Percentiles rank a stretch among this genome's conserved stretches.
Conservation (phyloP, 2,113 vertebrate genomes). For the Pelecanoides urinatrix region DNA sequence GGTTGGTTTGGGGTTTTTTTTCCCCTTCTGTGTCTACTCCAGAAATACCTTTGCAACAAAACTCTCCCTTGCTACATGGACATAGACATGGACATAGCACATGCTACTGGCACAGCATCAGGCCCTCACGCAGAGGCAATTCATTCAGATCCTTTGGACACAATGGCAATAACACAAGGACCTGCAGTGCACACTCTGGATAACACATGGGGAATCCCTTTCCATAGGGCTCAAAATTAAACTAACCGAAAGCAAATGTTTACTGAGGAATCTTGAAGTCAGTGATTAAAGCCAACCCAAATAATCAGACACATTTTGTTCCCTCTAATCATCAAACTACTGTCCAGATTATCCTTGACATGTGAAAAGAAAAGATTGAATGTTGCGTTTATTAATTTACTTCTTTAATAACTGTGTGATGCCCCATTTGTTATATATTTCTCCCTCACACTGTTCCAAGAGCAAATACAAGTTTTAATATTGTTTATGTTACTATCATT, state of each 20-base stretch:
- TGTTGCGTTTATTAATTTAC: constrained; percentile 37
- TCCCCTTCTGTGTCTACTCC: background rate
- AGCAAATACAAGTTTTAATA: constrained; percentile 55
- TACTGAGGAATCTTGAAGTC: background rate
- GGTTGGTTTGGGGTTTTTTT: no score
- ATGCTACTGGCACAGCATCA: fast-evolving
- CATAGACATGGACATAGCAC: background rate
- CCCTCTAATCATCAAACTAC: background rate
- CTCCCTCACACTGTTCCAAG: constrained; percentile 1
- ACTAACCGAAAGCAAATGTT: background rate
- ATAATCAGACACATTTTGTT: constrained; percentile 8
- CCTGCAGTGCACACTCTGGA: fast-evolving
- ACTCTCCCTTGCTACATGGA: background rate
- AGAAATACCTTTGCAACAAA: background rate
- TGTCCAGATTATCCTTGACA: background rate
- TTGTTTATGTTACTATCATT: constrained; percentile 58
- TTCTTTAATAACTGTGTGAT: constrained; percentile 48
- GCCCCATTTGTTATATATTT: constrained; percentile 16
- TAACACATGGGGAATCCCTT: background rate
- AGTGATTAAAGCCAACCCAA: constrained; percentile 1
- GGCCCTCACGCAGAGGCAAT: background rate
- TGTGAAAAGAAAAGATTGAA: constrained; percentile 26
- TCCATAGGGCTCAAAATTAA: background rate
- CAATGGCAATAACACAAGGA: background rate
- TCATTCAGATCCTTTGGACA: background rate